phyloP scores from a whole-genome alignment of 2,797 vertebrate species.

The Acipenser oxyrinchus region DNA sequence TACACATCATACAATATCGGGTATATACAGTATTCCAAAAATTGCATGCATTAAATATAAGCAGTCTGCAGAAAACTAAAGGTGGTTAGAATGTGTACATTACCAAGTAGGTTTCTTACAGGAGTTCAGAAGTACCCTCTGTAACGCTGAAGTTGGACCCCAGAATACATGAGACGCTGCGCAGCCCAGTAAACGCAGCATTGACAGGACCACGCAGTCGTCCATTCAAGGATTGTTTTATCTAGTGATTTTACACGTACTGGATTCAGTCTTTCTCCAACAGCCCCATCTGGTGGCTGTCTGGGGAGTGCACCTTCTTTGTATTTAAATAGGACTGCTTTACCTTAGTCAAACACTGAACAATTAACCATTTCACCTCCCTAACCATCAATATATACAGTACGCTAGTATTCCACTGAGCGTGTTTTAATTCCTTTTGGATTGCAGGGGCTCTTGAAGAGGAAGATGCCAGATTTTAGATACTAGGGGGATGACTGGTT shows the following conservation, averaged over 20 bases:
- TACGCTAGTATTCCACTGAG: neutral
- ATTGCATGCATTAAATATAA: constrained; percentile 40
- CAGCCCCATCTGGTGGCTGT: constrained; percentile 20
- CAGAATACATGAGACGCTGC: constrained; percentile 3
- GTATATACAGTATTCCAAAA: constrained; percentile 44
- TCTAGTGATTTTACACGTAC: too few species aligned
- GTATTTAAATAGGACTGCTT: too few species aligned
- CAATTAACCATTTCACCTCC: constrained; percentile 22
- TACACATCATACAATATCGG: constrained; percentile 7
- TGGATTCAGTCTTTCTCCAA: neutral
- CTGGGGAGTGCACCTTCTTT: neutral
- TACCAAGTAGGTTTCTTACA: constrained; percentile 30
- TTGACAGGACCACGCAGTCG: constrained; percentile 4
- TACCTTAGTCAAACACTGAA: neutral
- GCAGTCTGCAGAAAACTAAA: constrained; percentile 11
- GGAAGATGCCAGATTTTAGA: neutral
- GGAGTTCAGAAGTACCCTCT: constrained; percentile 37
- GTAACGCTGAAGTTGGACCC: neutral
- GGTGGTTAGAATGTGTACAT: constrained; percentile 17
- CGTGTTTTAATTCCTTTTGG: neutral
- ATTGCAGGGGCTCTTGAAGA: neutral
- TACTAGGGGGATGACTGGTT: neutral
- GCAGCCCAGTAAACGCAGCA: neutral
- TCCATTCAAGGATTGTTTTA: constrained; percentile 16
- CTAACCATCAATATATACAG: neutral